A percentile compares a stretch with the other conserved stretches of the same genome.
These are phyloP conservation scores for Zalophus californianus DNA, from an alignment of 2,797 vertebrate genomes.

Conservation along the genomic window DNA sequence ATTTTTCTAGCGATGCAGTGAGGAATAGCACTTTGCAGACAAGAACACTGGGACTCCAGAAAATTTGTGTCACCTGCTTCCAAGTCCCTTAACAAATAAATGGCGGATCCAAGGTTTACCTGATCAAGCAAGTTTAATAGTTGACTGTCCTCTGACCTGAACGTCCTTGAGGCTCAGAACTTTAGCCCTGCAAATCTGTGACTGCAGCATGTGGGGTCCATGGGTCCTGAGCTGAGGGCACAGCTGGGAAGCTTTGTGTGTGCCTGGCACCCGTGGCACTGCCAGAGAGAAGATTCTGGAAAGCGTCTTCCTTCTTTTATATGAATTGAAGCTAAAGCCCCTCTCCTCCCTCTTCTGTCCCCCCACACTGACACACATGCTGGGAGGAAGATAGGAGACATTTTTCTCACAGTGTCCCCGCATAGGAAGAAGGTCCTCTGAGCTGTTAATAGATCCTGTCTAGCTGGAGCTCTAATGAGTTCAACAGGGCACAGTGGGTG, in stretches of 20 bases:
- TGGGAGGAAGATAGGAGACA: not conserved
- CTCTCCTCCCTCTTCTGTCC: rapidly evolving
- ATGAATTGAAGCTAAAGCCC: not conserved
- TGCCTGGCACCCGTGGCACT: not conserved
- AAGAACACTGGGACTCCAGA: not conserved
- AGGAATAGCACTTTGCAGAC: not conserved
- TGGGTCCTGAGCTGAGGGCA: not conserved
- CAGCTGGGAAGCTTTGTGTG: not conserved
- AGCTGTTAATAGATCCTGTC: not conserved
- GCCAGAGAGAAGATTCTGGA: not conserved
- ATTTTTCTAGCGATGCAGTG: not conserved
- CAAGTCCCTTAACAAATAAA: not conserved
- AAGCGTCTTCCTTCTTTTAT: not conserved
- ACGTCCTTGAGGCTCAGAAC: not conserved
- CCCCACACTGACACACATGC: rapidly evolving
- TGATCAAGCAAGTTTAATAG: not conserved
- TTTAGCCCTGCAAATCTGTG: not conserved
- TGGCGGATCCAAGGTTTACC: not conserved
- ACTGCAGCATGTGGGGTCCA: not conserved
- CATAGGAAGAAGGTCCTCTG: not conserved
- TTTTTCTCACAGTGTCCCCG: not conserved
- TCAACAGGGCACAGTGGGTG: not conserved
- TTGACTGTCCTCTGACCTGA: not conserved
- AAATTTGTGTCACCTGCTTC: not conserved
- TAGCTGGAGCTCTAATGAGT: not conserved